phyloP scores from a whole-genome alignment of 2,888 invertebrate species.

The Spisula solida region DNA sequence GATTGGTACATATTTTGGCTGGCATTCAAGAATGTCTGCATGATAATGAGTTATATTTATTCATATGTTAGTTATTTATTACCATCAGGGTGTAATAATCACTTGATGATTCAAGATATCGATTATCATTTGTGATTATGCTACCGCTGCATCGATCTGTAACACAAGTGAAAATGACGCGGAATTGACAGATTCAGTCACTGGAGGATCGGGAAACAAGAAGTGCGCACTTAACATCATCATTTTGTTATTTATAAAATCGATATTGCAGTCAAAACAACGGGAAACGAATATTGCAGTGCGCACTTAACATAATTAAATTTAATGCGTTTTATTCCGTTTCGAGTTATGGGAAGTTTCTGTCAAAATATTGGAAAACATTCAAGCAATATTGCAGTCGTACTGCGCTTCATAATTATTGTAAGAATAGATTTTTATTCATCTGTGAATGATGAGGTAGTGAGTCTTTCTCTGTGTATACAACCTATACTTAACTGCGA shows the following conservation, averaged over 20 bases:
- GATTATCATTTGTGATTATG: no score
- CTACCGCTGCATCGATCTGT: background rate
- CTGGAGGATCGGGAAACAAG: background rate
- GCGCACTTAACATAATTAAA: background rate
- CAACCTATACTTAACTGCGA: background rate
- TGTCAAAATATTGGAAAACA: no score
- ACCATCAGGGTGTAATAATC: background rate
- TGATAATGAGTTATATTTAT: background rate
- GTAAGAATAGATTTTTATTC: background rate
- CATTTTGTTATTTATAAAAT: no score
- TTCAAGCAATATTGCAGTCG: no score
- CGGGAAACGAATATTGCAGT: background rate
- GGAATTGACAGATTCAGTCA: background rate
- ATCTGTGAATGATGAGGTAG: background rate
- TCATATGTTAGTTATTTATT: background rate
- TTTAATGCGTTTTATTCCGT: background rate
- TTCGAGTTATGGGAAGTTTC: no score
- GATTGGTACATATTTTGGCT: background rate
- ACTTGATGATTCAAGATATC: background rate
- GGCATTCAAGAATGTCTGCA: background rate
- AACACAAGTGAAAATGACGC: background rate
- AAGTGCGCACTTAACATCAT: no score
- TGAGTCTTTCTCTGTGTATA: background rate
- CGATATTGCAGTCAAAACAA: background rate
- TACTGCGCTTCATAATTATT: no score